phyloP scores from a whole-genome alignment of 2,888 invertebrate genomes.

The Dolomedes plantarius region DNA sequence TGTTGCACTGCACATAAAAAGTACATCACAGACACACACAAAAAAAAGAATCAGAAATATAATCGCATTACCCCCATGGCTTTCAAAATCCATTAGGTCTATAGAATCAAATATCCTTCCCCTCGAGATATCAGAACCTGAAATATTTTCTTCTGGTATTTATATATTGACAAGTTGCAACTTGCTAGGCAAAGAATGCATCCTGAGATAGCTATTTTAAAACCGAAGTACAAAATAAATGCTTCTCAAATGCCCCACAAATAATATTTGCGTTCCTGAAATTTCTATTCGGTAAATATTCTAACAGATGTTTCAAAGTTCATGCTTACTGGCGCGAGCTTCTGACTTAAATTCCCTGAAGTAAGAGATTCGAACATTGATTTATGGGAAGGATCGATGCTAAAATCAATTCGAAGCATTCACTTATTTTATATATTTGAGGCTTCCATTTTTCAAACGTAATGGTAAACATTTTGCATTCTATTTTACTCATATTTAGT shows the following conservation, averaged over 20 bases:
- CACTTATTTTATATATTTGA: no score
- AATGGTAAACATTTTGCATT: no score
- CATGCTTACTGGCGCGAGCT: neutral
- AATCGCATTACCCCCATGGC: no score
- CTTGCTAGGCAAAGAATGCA: neutral
- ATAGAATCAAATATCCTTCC: no score
- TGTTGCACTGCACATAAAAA: no score
- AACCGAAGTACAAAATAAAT: neutral
- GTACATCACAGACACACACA: no score
- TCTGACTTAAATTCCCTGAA: neutral
- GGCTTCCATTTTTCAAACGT: no score
- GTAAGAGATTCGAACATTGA: neutral
- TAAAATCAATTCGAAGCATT: neutral
- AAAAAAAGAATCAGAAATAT: no score
- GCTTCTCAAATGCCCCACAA: neutral
- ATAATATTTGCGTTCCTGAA: neutral
- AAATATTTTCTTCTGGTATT: neutral
- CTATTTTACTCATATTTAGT: no score
- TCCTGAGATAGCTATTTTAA: neutral
- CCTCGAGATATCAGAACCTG: no score
- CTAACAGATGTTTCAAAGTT: constrained; percentile 4
- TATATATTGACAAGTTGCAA: neutral
- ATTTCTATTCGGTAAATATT: neutral
- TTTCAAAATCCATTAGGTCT: no score
- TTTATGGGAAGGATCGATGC: neutral